Evolutionary conservation across 2,797 vertebrate genomes (phyloP), one percentile per base, ranked within the genome.

Genomic region (Dipus sagitta): DNA sequence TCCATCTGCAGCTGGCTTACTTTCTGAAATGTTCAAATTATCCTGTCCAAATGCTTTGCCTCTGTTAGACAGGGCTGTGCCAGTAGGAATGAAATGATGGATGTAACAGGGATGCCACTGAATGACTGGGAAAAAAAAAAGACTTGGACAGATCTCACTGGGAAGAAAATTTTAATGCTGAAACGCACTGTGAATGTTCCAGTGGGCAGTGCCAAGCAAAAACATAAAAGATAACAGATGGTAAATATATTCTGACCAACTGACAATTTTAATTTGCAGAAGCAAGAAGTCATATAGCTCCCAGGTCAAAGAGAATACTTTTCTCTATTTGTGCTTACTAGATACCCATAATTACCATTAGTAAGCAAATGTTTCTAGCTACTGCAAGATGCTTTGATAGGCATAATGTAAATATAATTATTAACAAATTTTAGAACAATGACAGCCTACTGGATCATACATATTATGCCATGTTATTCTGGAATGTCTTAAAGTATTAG

Each of bases 211-310:
- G 92, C 88, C 90, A 95, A 95, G 42, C 17, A 82, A 58, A 90
- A 91, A 78, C 54, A 62, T 1, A 15, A 83, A 91, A 58, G 38
- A 90, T 62, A 67, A 91, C 92, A 97, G 96, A 94, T 95, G 94
- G 95, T 64, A 92, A 95, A 92, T 92, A 64, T 68, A 90, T 94
- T 92, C 77, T 92, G 74, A 93, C 52, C 90, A 95, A 88, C 79
- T 90, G 94, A 95, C 78, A 92, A 85, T n/a, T 67, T 2, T 9
- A 78, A 54, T 79, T 92, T 52, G 26, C 15, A n/a, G 13, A 67
- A 60, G 70, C 79, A 71, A 54, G 17, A 78, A 47, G 42, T 34
- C 71, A 67, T 65, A 14, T 26, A 67, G n/a, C 32, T 76, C 65
- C 30, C 34, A 81, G 67, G 84, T 94, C 34, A 94, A 85, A 87